These are phyloP conservation scores for Thymelicus acteon DNA, from an alignment of 2,888 invertebrate species.

Conservation along the genomic window DNA sequence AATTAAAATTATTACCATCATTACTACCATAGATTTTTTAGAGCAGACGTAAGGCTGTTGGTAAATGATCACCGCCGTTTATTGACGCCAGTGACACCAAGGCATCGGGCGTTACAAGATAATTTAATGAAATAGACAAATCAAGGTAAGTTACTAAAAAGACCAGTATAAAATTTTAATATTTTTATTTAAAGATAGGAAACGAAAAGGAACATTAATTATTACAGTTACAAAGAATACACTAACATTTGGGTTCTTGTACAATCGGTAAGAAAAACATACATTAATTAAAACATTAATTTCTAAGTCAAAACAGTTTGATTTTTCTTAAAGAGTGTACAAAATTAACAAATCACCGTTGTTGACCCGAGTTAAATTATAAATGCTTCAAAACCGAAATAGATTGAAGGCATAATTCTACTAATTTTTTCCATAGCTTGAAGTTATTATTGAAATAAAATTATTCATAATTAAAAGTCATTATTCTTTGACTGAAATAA, in stretches of 20 bases:
- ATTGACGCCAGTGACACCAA: no score
- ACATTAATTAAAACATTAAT: background rate
- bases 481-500: no score
- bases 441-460: no score
- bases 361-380: conserved; percentile 50
- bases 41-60: no score
- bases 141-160: conserved; percentile 20
- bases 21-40: no score
- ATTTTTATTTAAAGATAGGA: conserved; percentile 58
- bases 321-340: conserved; percentile 19
- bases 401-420: conserved; percentile 3
- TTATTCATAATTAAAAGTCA: no score
- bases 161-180: conserved; percentile 44
- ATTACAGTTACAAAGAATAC: conserved; percentile 45
- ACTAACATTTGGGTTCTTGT: conserved; percentile 24
- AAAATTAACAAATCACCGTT: conserved; percentile 37
- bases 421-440: background rate
- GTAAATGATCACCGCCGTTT: no score
- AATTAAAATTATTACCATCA: no score
- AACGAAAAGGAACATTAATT: conserved; percentile 62
- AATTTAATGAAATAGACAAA: background rate
- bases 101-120: background rate
- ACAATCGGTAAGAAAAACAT: conserved; percentile 40
- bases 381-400: conserved; percentile 55
- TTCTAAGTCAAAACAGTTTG: background rate